Evolutionary conservation across 2,888 invertebrate species (phyloP), one percentile per base, ranked within the genome.

Genomic region (Lamellibrachia columna): DNA sequence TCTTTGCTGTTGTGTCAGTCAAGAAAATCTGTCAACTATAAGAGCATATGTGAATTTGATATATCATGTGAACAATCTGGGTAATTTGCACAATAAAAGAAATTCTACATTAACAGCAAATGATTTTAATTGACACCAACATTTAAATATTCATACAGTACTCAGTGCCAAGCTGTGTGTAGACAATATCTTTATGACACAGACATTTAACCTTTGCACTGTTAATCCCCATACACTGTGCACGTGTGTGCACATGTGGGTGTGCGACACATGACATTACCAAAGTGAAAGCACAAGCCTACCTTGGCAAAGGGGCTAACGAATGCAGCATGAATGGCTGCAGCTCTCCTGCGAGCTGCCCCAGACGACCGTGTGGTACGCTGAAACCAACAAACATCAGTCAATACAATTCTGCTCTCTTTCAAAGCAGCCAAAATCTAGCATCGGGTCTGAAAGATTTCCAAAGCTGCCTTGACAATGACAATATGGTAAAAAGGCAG

Each of bases 281-380:
- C 6, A 11, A 6, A 75, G 22, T 75, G 75, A 75, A 15, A 60
- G 75, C 15, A 22, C 75, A 75, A 6, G 22, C 75, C 15, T 22
- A 75, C 75, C 75, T 75, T 75, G n/a, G 75, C 75, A 75, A 75
- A 75, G 75, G 75, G 75, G 75, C 75, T 75, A 22, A 75, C 22
- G 22, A 75, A 75, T 6, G 75, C 75, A 75, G 75, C 75, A 6
- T 11, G 15, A 22, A 75, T 75, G 75, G 75, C 75, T 4, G 22
- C 75, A 22, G 75, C 75, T 75, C 0, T 75, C 75, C n/a, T 75
- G 22, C n/a, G 75, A 4, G 75, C 75, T 75, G 75, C 75, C 75
- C 15, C 6, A n/a, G 75, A 75, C 6, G 75, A 75, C 22, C 75
- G 75, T 6, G 75, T 75, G 22, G 22, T 75, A 75, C 75, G 22